These are phyloP conservation scores for Hylaeus anthracinus DNA, from an alignment of 1,140 invertebrate species.

Conservation along the genomic window DNA sequence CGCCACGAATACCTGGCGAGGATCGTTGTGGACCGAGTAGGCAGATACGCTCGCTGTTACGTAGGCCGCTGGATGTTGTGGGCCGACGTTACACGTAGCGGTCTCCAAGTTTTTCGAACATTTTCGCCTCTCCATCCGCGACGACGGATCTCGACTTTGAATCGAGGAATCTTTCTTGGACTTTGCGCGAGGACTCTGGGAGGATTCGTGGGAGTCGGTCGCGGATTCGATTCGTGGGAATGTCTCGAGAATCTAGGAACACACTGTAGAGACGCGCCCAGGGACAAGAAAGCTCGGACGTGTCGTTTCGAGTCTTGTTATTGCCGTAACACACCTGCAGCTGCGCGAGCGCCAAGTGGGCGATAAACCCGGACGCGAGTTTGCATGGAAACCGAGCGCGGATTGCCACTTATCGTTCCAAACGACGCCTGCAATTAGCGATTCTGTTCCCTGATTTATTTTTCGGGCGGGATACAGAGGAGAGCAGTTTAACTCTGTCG, in stretches of 20 bases:
- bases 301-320: constrained; percentile 28
- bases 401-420: constrained; percentile 6
- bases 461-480: too few species aligned
- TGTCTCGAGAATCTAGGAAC: constrained; percentile 14
- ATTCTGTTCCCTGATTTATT: too few species aligned
- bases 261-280: constrained; percentile 38
- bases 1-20: constrained; percentile 45
- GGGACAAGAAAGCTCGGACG: constrained; percentile 42
- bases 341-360: constrained; percentile 52
- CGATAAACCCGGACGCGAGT: constrained; percentile 53
- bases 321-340: constrained; percentile 54
- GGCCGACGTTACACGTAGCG: constrained; percentile 33
- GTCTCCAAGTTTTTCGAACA: background rate
- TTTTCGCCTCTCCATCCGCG: background rate
- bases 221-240: background rate
- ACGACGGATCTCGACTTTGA: too few species aligned
- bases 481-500: too few species aligned
- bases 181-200: too few species aligned
- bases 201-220: background rate
- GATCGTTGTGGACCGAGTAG: constrained; percentile 56
- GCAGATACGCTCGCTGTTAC: constrained; percentile 32
- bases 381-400: constrained; percentile 18
- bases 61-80: constrained; percentile 47
- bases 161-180: background rate
- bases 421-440: constrained; percentile 16